phyloP scores from a whole-genome alignment of 1,140 invertebrate genomes.

The Drosophila lacteicornis region DNA sequence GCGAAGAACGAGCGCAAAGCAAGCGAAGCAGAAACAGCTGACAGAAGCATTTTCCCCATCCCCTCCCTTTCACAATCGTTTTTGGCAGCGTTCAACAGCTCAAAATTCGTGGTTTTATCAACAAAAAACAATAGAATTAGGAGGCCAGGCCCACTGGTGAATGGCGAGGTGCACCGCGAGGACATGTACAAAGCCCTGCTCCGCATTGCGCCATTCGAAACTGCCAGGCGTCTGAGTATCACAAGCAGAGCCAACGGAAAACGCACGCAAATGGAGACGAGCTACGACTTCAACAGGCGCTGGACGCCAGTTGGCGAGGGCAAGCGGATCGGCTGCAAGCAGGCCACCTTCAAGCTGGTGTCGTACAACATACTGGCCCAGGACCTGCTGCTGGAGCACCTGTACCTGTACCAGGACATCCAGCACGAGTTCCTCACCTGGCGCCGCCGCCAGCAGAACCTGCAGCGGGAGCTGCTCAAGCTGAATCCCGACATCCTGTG shows the following conservation, averaged over 20 bases:
- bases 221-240: constrained; percentile 9
- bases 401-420: constrained; percentile 90
- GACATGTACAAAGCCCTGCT: constrained; percentile 56
- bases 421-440: constrained; percentile 88
- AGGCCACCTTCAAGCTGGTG: constrained; percentile 82
- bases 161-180: constrained; percentile 5
- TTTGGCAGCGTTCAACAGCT: not conserved
- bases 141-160: not conserved
- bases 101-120: not conserved
- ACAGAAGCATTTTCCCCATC: constrained; percentile 1
- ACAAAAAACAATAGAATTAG: not conserved
- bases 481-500: constrained; percentile 90
- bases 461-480: constrained; percentile 90
- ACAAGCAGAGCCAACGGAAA: constrained; percentile 50
- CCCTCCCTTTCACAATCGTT: not conserved
- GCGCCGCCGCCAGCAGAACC: constrained; percentile 88
- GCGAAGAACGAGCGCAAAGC: constrained; percentile 13
- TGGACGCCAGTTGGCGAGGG: not conserved
- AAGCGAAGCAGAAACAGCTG: constrained; percentile 38
- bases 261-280: constrained; percentile 8
- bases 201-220: constrained; percentile 17
- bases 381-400: constrained; percentile 90
- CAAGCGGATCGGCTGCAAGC: not conserved
- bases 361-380: constrained; percentile 96
- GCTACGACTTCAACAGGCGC: constrained; percentile 10